Conservation (phyloP, 2,797 vertebrate genomes). For the Novumbra hubbsi region DNA sequence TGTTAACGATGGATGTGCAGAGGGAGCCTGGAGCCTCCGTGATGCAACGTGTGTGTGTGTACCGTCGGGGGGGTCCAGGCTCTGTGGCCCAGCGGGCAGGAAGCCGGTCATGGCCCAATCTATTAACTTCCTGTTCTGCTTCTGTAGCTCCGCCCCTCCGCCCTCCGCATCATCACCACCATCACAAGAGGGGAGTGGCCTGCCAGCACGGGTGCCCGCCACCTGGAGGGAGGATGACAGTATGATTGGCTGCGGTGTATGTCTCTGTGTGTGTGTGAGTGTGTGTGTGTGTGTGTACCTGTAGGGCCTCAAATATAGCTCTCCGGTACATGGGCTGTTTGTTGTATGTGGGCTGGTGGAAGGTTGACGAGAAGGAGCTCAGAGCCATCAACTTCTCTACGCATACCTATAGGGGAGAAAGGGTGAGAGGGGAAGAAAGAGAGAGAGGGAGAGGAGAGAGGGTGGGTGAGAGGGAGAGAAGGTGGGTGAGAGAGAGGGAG, state of each 20-base stretch:
- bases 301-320: slow-evolving; percentile 89
- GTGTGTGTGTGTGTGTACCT: slow-evolving; percentile 72
- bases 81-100: slow-evolving; percentile 81
- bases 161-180: slow-evolving; percentile 62
- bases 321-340: slow-evolving; percentile 93
- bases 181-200: slow-evolving; percentile 74
- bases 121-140: slow-evolving; percentile 88
- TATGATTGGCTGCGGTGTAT: not conserved
- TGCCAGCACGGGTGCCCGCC: slow-evolving; percentile 82
- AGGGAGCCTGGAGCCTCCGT: too few species aligned
- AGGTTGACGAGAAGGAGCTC: slow-evolving; percentile 85
- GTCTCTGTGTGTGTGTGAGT: not conserved
- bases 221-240: slow-evolving; percentile 67
- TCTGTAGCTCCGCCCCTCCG: slow-evolving; percentile 81
- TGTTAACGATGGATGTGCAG: too few species aligned
- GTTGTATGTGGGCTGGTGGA: slow-evolving; percentile 88
- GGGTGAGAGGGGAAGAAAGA: not conserved
- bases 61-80: slow-evolving; percentile 79
- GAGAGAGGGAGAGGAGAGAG: not conserved
- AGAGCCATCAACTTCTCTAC: slow-evolving; percentile 91
- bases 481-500: slow-evolving; percentile 10
- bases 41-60: not conserved
- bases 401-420: slow-evolving; percentile 75
- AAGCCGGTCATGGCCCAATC: slow-evolving; percentile 92
- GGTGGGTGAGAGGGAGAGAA: not conserved